Percentiles rank a stretch among this genome's conserved stretches.
Conservation (phyloP, 2,113 vertebrate genomes). For the Cochlearius cochlearius region DNA sequence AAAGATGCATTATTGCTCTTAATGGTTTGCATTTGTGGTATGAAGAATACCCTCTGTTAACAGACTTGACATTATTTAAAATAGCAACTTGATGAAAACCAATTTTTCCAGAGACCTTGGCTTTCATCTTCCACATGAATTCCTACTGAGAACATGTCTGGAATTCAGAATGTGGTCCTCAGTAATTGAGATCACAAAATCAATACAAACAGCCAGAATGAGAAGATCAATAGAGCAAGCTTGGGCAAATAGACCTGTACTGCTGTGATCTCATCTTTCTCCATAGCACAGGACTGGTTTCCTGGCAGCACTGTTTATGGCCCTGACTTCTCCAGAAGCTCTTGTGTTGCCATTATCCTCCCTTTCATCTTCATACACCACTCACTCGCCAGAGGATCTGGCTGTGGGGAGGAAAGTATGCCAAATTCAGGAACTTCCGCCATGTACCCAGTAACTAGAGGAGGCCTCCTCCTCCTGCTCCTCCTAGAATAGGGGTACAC, state of each 20-base stretch:
- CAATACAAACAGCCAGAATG: not conserved
- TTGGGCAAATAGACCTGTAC: slow-evolving; percentile 1
- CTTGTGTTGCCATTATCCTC: not conserved
- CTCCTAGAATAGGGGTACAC: not conserved
- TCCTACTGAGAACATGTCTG: not conserved
- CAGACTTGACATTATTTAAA: not conserved
- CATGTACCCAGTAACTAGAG: not conserved
- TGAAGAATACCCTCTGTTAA: not conserved
- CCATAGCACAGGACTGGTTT: not conserved
- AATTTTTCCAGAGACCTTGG: not conserved
- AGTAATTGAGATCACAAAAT: slow-evolving; percentile 38
- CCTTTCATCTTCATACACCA: not conserved
- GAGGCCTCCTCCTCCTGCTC: not conserved
- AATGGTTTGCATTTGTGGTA: not conserved
- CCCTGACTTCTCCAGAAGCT: not conserved
- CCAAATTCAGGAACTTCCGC: not conserved
- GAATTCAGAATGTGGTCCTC: slow-evolving; percentile 9
- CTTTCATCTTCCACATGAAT: not conserved
- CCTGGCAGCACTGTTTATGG: not conserved
- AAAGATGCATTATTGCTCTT: not conserved
- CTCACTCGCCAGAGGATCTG: not conserved
- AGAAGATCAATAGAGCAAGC: not conserved
- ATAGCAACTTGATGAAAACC: not conserved
- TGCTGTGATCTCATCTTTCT: slow-evolving; percentile 15
- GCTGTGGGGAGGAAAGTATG: not conserved